Percentiles rank a stretch among this genome's conserved stretches.
Conservation (phyloP, 2,113 vertebrate genomes). For the Ovis canadensis region DNA sequence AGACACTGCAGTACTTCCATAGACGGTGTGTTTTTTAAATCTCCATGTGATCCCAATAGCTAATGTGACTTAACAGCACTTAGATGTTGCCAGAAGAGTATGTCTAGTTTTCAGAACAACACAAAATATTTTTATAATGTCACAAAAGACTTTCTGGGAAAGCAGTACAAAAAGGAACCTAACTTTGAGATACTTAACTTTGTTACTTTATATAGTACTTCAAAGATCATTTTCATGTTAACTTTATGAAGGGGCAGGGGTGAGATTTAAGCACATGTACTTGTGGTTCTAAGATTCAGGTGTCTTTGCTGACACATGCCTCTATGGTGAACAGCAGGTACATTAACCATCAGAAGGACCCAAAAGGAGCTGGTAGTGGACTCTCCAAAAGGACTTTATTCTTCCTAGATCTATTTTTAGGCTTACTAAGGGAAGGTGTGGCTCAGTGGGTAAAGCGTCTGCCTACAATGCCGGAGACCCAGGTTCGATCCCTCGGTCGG, state of each 20-base stretch:
- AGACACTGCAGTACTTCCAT: background rate
- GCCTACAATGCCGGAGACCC: too few relatives aligned
- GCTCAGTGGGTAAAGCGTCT: too few relatives aligned
- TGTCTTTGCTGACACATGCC: background rate
- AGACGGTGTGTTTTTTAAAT: background rate
- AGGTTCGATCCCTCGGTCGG: too few relatives aligned
- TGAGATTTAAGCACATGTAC: background rate
- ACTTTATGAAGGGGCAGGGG: background rate
- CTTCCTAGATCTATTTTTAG: background rate
- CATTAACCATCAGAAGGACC: background rate
- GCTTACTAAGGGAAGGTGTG: background rate
- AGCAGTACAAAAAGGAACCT: background rate
- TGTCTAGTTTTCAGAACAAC: background rate
- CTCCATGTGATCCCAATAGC: background rate
- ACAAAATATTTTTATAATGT: background rate
- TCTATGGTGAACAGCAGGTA: background rate
- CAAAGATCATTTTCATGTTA: background rate
- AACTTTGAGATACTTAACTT: conserved; percentile 2
- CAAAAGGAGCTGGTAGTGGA: background rate
- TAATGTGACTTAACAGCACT: background rate
- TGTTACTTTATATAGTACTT: background rate
- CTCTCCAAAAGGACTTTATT: background rate
- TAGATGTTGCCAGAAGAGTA: background rate
- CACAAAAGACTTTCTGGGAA: background rate
- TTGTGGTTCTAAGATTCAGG: background rate